These are phyloP conservation scores for Patagioenas fasciata DNA, from an alignment of 2,113 vertebrate genomes.

Conservation along the genomic window DNA sequence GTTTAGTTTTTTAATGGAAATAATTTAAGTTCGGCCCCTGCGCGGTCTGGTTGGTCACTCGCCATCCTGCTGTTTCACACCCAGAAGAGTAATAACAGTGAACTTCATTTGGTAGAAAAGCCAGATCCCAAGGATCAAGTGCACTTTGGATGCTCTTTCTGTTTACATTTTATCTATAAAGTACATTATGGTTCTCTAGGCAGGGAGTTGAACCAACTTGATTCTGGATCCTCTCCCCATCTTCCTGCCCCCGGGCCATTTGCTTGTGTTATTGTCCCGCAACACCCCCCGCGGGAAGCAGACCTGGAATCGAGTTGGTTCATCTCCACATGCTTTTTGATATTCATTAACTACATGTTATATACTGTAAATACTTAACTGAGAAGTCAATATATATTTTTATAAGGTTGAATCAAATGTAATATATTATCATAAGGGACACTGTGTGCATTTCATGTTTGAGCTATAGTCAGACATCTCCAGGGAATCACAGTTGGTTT, in stretches of 20 bases:
- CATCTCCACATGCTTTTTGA: slow-evolving; percentile 24
- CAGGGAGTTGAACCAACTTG: neutral
- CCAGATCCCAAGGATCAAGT: slow-evolving; percentile 38
- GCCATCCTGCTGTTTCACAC: neutral
- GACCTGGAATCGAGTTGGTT: slow-evolving; percentile 20
- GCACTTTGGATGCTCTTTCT: slow-evolving; percentile 33
- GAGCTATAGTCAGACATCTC: slow-evolving; percentile 63
- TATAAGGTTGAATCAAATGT: slow-evolving; percentile 82
- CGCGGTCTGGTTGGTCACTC: neutral
- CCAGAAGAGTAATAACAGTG: neutral
- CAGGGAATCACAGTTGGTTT: slow-evolving; percentile 38
- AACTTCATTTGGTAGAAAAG: neutral
- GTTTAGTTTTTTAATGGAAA: neutral
- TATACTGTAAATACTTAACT: slow-evolving; percentile 89
- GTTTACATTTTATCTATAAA: slow-evolving; percentile 45
- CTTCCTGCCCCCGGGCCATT: neutral
- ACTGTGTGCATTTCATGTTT: slow-evolving; percentile 79
- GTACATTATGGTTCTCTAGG: neutral
- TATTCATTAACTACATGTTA: slow-evolving; percentile 75
- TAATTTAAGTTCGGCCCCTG: neutral
- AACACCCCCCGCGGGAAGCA: neutral
- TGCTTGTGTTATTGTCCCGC: no score
- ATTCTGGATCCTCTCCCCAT: neutral
- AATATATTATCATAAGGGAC: slow-evolving; percentile 77
- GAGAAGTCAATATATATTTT: slow-evolving; percentile 92